Conservation (phyloP, 2,888 invertebrate genomes). For the Cataglyphis altisquamis region DNA sequence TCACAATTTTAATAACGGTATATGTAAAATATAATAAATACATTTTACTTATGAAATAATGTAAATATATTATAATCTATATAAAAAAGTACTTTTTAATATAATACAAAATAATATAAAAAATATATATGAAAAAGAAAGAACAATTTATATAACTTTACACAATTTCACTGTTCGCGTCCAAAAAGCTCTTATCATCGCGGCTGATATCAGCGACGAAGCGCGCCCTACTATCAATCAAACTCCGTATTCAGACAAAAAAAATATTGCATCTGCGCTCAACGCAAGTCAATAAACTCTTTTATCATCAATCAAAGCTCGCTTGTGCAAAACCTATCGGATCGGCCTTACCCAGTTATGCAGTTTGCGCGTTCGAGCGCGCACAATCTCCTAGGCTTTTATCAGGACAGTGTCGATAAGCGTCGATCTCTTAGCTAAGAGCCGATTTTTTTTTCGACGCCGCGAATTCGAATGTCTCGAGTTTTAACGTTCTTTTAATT, state of each 20-base stretch:
- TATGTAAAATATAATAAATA: neutral
- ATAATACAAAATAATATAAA: neutral
- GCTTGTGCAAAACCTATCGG: constrained; percentile 47
- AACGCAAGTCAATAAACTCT: constrained; percentile 52
- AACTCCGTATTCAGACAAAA: constrained; percentile 47
- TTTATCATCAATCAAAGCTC: constrained; percentile 54
- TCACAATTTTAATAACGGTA: neutral
- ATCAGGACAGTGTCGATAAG: constrained; percentile 18
- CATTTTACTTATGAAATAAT: neutral
- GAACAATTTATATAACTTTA: neutral
- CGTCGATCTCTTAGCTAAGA: neutral
- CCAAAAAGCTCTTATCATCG: constrained; percentile 47
- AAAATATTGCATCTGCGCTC: constrained; percentile 44
- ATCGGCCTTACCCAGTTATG: constrained; percentile 30
- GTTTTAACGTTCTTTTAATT: constrained; percentile 35
- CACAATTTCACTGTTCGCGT: constrained; percentile 28
- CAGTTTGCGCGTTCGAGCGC: constrained; percentile 40
- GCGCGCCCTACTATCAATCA: constrained; percentile 48
- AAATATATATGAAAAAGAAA: neutral
- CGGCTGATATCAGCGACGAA: constrained; percentile 25
- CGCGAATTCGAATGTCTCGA: neutral
- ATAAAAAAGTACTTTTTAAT: neutral
- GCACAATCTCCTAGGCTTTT: constrained; percentile 25
- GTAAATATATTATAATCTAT: neutral
- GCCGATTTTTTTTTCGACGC: neutral